These are phyloP conservation scores for Athene noctua DNA, from an alignment of 2,113 vertebrate species.

Conservation along the genomic window DNA sequence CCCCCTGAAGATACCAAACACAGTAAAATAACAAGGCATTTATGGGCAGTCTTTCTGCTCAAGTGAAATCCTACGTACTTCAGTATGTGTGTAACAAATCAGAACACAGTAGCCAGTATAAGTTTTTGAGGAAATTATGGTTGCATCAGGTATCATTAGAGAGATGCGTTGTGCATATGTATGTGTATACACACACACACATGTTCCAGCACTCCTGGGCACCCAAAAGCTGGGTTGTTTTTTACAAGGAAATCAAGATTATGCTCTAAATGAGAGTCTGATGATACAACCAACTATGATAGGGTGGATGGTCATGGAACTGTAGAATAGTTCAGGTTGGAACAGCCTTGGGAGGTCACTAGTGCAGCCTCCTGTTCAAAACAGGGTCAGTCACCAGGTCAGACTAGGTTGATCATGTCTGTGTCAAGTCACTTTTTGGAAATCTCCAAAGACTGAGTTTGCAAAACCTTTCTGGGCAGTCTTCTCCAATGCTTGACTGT, in stretches of 20 bases:
- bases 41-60: neutral
- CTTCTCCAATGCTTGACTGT: neutral
- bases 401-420: neutral
- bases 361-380: neutral
- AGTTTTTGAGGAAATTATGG: neutral
- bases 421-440: neutral
- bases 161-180: neutral
- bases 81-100: no score
- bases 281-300: neutral
- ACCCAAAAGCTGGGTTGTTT: fast-evolving
- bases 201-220: neutral
- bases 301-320: no score
- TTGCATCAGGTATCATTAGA: neutral
- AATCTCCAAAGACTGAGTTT: neutral
- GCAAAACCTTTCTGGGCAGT: neutral
- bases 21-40: neutral
- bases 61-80: neutral
- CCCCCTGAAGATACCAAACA: neutral
- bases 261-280: neutral
- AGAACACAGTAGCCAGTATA: neutral
- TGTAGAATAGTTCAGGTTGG: neutral
- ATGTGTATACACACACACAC: neutral
- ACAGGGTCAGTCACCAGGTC: neutral
- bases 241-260: neutral
- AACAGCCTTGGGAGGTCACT: neutral